A percentile compares a stretch with the other conserved stretches of the same genome.
Evolutionary conservation across 2,888 invertebrate species (phyloP).

Genomic region (Nudaria mundana): DNA sequence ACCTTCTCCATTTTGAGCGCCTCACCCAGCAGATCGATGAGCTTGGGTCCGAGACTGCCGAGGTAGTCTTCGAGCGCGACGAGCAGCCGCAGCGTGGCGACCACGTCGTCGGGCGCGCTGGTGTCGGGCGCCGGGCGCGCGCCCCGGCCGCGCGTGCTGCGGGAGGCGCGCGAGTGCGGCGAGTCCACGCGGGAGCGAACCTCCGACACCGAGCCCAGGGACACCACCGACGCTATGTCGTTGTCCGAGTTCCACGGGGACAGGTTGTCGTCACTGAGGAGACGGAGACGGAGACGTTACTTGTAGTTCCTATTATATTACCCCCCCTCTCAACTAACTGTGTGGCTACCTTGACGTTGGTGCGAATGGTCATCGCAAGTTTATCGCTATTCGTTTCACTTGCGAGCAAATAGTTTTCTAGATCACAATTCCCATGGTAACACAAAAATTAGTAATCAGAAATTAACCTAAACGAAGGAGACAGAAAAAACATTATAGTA

Average conservation of each 20-base stretch:
- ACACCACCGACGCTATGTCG: slow-evolving; percentile 52
- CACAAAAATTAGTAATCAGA: too few species aligned
- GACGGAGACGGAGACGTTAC: too few species aligned
- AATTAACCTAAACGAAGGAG: too few species aligned
- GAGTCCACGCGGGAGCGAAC: slow-evolving; percentile 35
- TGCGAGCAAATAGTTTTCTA: too few species aligned
- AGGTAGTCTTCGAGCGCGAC: slow-evolving; percentile 91
- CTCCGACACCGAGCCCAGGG: slow-evolving; percentile 23
- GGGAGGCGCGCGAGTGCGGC: slow-evolving; percentile 25
- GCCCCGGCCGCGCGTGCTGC: not conserved
- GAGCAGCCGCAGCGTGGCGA: slow-evolving; percentile 86
- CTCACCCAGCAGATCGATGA: slow-evolving; percentile 88
- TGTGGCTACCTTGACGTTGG: too few species aligned
- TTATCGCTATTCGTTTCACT: too few species aligned
- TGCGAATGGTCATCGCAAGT: too few species aligned
- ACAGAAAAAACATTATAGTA: too few species aligned
- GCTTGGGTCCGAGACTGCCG: slow-evolving; percentile 91
- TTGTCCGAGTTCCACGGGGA: slow-evolving; percentile 70
- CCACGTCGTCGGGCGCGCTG: slow-evolving; percentile 79
- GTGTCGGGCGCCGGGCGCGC: slow-evolving; percentile 19
- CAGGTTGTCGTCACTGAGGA: slow-evolving; percentile 54
- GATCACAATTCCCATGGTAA: too few species aligned
- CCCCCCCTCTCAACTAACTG: not conserved
- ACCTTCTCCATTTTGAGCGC: slow-evolving; percentile 89
- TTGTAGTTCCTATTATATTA: too few species aligned